Conservation (phyloP, 2,797 vertebrate species). For the Agapornis canus region DNA sequence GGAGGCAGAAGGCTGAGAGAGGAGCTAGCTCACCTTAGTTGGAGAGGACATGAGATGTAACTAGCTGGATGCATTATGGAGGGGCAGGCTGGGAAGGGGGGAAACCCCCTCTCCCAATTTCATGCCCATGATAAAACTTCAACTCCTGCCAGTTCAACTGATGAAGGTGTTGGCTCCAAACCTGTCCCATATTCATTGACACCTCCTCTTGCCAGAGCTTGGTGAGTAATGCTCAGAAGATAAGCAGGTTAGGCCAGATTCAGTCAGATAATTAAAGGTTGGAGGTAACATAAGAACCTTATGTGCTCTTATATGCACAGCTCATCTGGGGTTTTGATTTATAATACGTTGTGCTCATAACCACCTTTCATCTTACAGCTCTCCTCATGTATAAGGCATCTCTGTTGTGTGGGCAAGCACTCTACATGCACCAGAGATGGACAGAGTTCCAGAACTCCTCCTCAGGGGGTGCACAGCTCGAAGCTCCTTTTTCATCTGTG, state of each 20-base stretch:
- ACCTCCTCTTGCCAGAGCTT: slow-evolving; percentile 16
- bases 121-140: background rate
- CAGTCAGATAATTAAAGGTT: slow-evolving; percentile 10
- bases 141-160: background rate
- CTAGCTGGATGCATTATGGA: background rate
- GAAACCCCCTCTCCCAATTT: background rate
- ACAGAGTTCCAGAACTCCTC: background rate
- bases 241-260: slow-evolving; percentile 61
- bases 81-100: background rate
- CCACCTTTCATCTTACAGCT: background rate
- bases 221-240: slow-evolving; percentile 34
- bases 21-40: background rate
- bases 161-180: slow-evolving; percentile 4
- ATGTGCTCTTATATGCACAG: background rate
- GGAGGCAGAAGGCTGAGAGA: background rate
- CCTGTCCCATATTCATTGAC: background rate
- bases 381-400: background rate
- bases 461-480: fast-evolving
- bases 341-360: fast-evolving
- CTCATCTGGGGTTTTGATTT: background rate
- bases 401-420: background rate
- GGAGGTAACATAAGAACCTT: background rate
- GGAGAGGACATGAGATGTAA: background rate
- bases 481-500: background rate
- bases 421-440: background rate